Conservation (phyloP, 2,888 invertebrate genomes). For the Mesochorus sp. region DNA sequence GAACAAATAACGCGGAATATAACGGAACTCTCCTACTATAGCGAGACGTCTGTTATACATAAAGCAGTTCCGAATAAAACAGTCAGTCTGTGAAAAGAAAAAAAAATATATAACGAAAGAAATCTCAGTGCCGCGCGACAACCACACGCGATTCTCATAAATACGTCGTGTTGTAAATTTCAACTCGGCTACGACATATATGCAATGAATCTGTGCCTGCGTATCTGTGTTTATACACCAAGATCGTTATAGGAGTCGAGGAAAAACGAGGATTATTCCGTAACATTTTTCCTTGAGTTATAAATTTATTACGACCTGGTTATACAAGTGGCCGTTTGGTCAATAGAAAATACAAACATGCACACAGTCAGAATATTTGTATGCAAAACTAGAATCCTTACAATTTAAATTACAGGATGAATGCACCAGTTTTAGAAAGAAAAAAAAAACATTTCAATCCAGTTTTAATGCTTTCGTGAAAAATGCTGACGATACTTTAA, state of each 20-base stretch:
- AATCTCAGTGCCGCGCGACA: slow-evolving; percentile 17
- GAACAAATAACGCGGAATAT: slow-evolving; percentile 35
- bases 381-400: background rate
- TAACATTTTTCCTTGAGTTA: background rate
- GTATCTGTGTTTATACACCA: background rate
- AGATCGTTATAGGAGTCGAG: slow-evolving; percentile 6
- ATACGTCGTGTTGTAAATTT: slow-evolving; percentile 46
- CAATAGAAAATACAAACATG: background rate
- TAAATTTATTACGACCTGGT: slow-evolving; percentile 1
- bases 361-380: background rate
- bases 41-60: slow-evolving; percentile 22
- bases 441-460: too few species aligned
- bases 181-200: slow-evolving; percentile 1
- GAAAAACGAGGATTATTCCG: background rate
- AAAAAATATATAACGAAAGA: too few species aligned
- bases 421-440: background rate
- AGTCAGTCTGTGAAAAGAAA: background rate
- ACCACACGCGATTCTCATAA: slow-evolving; percentile 43
- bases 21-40: slow-evolving; percentile 36
- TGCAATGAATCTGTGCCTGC: too few species aligned
- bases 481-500: background rate
- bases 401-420: background rate
- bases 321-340: background rate
- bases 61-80: slow-evolving; percentile 43
- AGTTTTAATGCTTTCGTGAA: too few species aligned